Evolutionary conservation across 2,113 vertebrate genomes (phyloP).

Genomic region (Oostethus manadensis): DNA sequence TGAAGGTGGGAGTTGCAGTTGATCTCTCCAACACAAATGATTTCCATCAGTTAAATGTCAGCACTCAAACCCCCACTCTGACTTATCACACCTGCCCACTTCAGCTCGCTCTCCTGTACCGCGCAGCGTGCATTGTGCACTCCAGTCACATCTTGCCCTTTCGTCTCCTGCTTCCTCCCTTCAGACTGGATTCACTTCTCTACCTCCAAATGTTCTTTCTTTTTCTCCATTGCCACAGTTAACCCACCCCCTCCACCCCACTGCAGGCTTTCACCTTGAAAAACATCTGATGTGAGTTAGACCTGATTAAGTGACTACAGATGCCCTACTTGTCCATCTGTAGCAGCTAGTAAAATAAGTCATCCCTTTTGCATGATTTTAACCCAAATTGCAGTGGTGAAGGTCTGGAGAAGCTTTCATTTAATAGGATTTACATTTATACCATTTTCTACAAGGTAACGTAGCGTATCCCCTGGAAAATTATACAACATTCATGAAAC

Average conservation of each 20-base stretch:
- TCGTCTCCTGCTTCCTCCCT: slow-evolving; percentile 9
- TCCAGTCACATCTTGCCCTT: slow-evolving; percentile 5
- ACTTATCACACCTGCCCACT: slow-evolving; percentile 21
- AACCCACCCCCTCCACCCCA: not conserved
- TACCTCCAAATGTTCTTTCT: slow-evolving; percentile 5
- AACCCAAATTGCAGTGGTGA: too few species aligned
- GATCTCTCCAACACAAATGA: slow-evolving; percentile 48
- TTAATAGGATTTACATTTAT: too few species aligned
- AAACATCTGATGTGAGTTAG: slow-evolving; percentile 56
- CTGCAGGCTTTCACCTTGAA: slow-evolving; percentile 18
- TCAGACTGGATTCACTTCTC: slow-evolving; percentile 10
- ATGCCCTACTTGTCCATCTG: slow-evolving; percentile 8
- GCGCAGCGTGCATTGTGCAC: slow-evolving; percentile 13
- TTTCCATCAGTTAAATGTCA: slow-evolving; percentile 53
- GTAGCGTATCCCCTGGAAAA: too few species aligned
- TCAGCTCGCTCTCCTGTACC: slow-evolving; percentile 14
- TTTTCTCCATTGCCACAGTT: not conserved
- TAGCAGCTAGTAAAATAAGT: too few species aligned
- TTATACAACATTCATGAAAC: too few species aligned
- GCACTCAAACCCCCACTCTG: slow-evolving; percentile 11
- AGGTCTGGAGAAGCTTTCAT: too few species aligned
- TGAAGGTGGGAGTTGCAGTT: slow-evolving; percentile 1
- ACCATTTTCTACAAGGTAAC: too few species aligned
- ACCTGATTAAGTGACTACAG: slow-evolving; percentile 37
- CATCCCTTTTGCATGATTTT: too few species aligned